A percentile compares a stretch with the other conserved stretches of the same genome.
Evolutionary conservation across 2,888 invertebrate species (phyloP).

Genomic region (Tetragnatha montana): DNA sequence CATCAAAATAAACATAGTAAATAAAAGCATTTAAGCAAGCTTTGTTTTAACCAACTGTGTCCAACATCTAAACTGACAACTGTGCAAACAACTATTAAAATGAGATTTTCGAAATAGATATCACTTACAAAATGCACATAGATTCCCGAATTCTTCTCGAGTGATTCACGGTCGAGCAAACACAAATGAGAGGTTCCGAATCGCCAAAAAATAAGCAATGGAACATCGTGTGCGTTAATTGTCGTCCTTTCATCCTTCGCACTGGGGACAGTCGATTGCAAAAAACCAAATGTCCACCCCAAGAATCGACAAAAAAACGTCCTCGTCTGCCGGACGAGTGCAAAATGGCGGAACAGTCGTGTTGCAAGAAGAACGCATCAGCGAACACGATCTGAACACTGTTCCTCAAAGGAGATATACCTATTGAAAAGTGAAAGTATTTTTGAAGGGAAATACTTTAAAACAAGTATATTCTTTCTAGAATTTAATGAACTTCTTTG

Average conservation of each 20-base stretch:
- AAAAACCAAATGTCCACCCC: constrained; percentile 29
- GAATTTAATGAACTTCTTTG: too few relatives aligned
- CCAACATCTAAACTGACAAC: too few relatives aligned
- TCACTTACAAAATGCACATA: background rate
- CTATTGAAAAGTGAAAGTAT: constrained; percentile 6
- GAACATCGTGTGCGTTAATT: background rate
- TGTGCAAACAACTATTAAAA: background rate
- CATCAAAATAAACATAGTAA: too few relatives aligned
- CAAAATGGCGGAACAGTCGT: constrained; percentile 50
- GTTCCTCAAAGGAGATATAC: constrained; percentile 30
- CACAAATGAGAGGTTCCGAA: background rate
- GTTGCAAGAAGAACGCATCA: constrained; percentile 12
- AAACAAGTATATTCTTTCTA: too few relatives aligned
- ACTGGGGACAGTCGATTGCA: constrained; percentile 7
- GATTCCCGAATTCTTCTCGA: background rate
- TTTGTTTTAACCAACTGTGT: too few relatives aligned
- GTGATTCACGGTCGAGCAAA: background rate
- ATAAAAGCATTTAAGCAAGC: too few relatives aligned
- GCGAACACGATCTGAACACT: background rate
- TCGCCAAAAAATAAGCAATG: background rate
- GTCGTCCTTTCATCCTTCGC: background rate
- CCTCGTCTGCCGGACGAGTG: constrained; percentile 44
- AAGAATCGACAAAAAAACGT: constrained; percentile 7
- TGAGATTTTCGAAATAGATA: background rate
- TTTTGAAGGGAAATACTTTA: too few relatives aligned